Conservation (phyloP, 2,797 vertebrate genomes). For the Discoglossus pictus region DNA sequence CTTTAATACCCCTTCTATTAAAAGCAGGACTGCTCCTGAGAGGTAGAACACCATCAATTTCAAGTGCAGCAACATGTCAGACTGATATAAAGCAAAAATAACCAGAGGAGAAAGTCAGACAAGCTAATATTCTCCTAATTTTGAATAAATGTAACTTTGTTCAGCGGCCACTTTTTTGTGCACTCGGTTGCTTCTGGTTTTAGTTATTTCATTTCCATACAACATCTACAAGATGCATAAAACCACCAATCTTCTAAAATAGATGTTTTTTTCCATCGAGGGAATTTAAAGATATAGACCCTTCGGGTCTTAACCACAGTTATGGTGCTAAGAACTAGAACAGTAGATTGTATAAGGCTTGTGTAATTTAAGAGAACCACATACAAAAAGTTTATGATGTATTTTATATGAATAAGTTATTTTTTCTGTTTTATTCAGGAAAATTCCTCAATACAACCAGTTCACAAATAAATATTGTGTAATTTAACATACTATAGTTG, state of each 20-base stretch:
- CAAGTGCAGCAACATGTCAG: conserved; percentile 43
- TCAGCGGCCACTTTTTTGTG: conserved; percentile 32
- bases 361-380: neutral
- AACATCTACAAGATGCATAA: conserved; percentile 49
- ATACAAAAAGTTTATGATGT: conserved; percentile 1
- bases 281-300: conserved; percentile 45
- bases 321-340: conserved; percentile 13
- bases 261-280: conserved; percentile 39
- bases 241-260: conserved; percentile 49
- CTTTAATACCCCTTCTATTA: conserved; percentile 48
- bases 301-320: conserved; percentile 34
- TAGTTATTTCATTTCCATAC: conserved; percentile 51
- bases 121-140: conserved; percentile 50
- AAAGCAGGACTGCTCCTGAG: conserved; percentile 49
- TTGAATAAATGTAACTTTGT: conserved; percentile 52
- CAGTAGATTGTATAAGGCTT: conserved; percentile 26
- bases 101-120: conserved; percentile 41
- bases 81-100: conserved; percentile 49
- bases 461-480: no score
- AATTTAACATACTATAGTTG: no score
- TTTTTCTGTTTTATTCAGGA: no score
- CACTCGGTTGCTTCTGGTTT: conserved; percentile 47
- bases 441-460: no score
- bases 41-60: conserved; percentile 48
- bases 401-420: no score